Evolutionary conservation across 2,888 invertebrate genomes (phyloP).

Genomic region (Aleiodes alternator): DNA sequence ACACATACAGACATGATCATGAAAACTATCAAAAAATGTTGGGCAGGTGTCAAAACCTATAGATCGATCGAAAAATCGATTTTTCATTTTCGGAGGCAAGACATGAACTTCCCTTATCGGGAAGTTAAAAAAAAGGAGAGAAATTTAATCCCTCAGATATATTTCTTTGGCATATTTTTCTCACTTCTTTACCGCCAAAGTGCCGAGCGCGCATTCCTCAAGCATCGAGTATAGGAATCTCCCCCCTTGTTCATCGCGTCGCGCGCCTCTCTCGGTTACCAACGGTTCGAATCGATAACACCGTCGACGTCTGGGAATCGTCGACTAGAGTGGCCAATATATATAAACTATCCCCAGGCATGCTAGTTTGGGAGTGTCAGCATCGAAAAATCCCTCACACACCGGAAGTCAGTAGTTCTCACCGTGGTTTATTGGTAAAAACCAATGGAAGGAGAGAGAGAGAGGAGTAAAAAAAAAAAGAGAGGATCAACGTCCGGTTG

Average conservation of each 20-base stretch:
- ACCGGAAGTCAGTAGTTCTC: constrained; percentile 68
- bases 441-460: constrained; percentile 52
- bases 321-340: constrained; percentile 32
- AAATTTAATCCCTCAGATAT: constrained; percentile 12
- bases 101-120: too few species aligned
- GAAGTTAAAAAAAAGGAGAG: too few species aligned
- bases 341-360: constrained; percentile 39
- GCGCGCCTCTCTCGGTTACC: constrained; percentile 55
- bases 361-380: constrained; percentile 42
- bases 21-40: too few species aligned
- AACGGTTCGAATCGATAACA: constrained; percentile 59
- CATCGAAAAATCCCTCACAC: constrained; percentile 54
- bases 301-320: constrained; percentile 50
- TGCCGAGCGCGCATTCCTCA: constrained; percentile 34
- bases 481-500: constrained; percentile 62
- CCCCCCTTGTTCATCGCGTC: constrained; percentile 37
- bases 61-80: too few species aligned
- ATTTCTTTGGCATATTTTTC: constrained; percentile 5
- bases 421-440: constrained; percentile 51
- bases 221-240: constrained; percentile 37
- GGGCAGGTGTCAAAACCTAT: too few species aligned
- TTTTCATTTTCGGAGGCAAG: too few species aligned
- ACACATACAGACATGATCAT: too few species aligned
- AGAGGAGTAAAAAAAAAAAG: constrained; percentile 57
- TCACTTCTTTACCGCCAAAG: constrained; percentile 28